These are phyloP conservation scores for Castor canadensis DNA, from an alignment of 2,113 vertebrate species.

Conservation along the genomic window DNA sequence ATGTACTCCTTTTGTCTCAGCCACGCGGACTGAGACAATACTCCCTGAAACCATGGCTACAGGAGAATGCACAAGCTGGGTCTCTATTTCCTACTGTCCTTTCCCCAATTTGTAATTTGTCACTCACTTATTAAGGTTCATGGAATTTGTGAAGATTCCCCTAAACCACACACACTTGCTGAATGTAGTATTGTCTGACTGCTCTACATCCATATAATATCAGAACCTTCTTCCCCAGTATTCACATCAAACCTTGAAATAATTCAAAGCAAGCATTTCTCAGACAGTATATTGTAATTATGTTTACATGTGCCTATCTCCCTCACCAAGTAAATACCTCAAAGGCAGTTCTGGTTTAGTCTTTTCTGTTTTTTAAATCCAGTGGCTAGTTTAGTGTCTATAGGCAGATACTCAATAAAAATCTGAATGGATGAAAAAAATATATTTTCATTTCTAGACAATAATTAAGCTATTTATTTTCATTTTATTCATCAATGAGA, in stretches of 20 bases:
- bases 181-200: background rate
- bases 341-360: background rate
- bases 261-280: background rate
- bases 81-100: rapidly evolving
- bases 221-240: background rate
- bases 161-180: background rate
- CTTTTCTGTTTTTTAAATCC: background rate
- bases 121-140: background rate
- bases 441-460: background rate
- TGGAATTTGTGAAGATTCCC: background rate
- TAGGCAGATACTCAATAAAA: background rate
- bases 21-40: background rate
- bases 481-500: background rate
- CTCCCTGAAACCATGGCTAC: rapidly evolving
- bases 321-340: background rate
- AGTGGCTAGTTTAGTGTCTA: background rate
- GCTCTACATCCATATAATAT: background rate
- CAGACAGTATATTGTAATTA: background rate
- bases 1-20: background rate
- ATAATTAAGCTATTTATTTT: background rate
- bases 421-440: background rate
- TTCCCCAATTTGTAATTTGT: background rate
- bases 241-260: background rate
- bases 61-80: rapidly evolving
- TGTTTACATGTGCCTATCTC: background rate